Conservation (phyloP, 2,888 invertebrate genomes). For the Mesochorus sp. region DNA sequence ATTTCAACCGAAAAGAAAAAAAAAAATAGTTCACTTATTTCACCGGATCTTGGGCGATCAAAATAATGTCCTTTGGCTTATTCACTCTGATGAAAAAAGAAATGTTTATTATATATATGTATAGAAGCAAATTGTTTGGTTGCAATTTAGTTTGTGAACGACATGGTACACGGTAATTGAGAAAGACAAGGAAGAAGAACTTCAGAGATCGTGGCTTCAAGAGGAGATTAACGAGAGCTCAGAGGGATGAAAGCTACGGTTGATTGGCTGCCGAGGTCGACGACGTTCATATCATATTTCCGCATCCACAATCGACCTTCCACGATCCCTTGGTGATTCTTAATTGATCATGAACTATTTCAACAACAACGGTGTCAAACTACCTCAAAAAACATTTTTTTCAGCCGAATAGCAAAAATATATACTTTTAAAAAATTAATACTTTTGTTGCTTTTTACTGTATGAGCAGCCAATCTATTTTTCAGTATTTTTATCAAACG, state of each 20-base stretch:
- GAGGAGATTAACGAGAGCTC: constrained; percentile 20
- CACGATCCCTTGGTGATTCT: not conserved
- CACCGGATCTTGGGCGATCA: not conserved
- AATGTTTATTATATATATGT: too few relatives aligned
- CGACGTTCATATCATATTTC: constrained; percentile 25
- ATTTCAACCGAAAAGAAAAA: too few relatives aligned
- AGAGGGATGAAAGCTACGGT: constrained; percentile 43
- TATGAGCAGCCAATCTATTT: too few relatives aligned
- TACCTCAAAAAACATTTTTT: not conserved
- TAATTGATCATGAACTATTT: constrained; percentile 33
- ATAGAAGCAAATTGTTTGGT: constrained; percentile 1
- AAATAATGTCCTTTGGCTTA: not conserved
- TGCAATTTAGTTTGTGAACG: constrained; percentile 12
- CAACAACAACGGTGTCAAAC: not conserved
- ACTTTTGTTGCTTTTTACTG: too few relatives aligned
- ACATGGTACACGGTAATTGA: not conserved
- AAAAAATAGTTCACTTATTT: constrained; percentile 5
- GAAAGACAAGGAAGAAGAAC: constrained; percentile 8
- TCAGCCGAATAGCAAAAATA: too few relatives aligned
- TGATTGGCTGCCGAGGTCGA: constrained; percentile 38
- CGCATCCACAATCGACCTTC: not conserved
- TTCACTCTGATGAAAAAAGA: not conserved
- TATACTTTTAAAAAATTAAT: too few relatives aligned
- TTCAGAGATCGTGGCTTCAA: constrained; percentile 15
- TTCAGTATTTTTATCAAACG: too few relatives aligned